Percentiles rank a stretch among this genome's conserved stretches.
phyloP scores from a whole-genome alignment of 1,140 invertebrate species.

The Anagrus nilaparvatae region DNA sequence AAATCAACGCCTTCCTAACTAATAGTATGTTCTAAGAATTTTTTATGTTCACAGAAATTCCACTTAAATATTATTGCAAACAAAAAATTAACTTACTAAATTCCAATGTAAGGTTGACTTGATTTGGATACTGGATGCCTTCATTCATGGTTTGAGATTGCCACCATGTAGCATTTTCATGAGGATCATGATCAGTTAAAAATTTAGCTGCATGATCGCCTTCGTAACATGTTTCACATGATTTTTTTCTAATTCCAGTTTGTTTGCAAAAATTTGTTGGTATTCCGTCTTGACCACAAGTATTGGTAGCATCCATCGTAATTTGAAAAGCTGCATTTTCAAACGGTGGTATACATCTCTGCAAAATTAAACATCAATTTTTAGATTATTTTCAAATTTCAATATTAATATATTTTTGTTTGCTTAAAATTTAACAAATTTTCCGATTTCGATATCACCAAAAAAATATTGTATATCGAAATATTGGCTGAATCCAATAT shows the following conservation, averaged over 20 bases:
- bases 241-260: slow-evolving; percentile 52
- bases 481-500: too few relatives aligned
- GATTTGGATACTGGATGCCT: slow-evolving; percentile 77
- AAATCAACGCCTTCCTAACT: too few relatives aligned
- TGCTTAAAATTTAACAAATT: too few relatives aligned
- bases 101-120: slow-evolving; percentile 85
- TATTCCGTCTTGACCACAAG: slow-evolving; percentile 69
- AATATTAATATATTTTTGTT: too few relatives aligned
- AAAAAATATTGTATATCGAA: too few relatives aligned
- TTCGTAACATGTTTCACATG: slow-evolving; percentile 40
- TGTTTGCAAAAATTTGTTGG: slow-evolving; percentile 82
- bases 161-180: slow-evolving; percentile 94
- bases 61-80: too few relatives aligned
- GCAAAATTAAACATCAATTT: too few relatives aligned
- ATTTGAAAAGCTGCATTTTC: slow-evolving; percentile 89
- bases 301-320: slow-evolving; percentile 86
- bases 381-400: too few relatives aligned
- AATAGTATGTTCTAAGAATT: too few relatives aligned
- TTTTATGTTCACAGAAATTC: too few relatives aligned
- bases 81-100: slow-evolving; percentile 54
- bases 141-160: slow-evolving; percentile 96
- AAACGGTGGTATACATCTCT: slow-evolving; percentile 92
- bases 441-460: too few relatives aligned
- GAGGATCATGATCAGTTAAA: slow-evolving; percentile 83
- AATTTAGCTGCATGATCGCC: slow-evolving; percentile 66